These are phyloP conservation scores for Chrysaora quinquecirrha DNA, from an alignment of 30 jellyfish, hydroid and myxozoan species.

Conservation along the genomic window DNA sequence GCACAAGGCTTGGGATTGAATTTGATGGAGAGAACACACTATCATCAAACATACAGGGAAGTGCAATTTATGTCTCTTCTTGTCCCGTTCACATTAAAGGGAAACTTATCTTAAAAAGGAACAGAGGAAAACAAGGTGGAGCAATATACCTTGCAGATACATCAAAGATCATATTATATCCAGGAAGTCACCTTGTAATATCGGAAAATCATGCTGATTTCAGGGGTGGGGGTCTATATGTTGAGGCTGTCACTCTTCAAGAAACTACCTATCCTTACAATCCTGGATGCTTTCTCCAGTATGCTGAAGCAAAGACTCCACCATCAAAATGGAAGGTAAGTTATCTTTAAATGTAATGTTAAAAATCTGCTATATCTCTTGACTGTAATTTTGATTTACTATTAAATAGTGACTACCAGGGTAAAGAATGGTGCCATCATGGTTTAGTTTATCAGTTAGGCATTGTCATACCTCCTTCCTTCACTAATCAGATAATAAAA, in stretches of 20 bases:
- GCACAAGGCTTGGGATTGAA: slow-evolving; percentile 56
- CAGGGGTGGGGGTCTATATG: slow-evolving; percentile 71
- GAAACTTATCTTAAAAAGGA: slow-evolving; percentile 6
- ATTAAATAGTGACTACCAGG: no score
- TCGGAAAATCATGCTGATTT: slow-evolving; percentile 56
- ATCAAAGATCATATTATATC: slow-evolving; percentile 37
- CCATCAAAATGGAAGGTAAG: slow-evolving; percentile 72
- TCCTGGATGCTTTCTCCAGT: slow-evolving; percentile 75
- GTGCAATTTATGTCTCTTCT: slow-evolving; percentile 65
- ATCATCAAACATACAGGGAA: slow-evolving; percentile 32
- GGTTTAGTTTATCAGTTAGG: no score
- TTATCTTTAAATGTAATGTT: no score
- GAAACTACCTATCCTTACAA: slow-evolving; percentile 72
- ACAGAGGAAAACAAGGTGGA: slow-evolving; percentile 61
- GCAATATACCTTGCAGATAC: slow-evolving; percentile 62
- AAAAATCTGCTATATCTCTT: no score
- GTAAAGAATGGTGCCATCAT: no score
- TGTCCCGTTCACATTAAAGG: slow-evolving; percentile 59
- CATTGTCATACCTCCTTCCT: no score
- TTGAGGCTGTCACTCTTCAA: slow-evolving; percentile 45
- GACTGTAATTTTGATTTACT: no score
- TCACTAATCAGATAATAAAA: no score
- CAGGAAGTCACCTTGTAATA: slow-evolving; percentile 41
- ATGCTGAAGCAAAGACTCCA: slow-evolving; percentile 50
- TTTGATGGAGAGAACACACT: slow-evolving; percentile 32